A percentile compares a stretch with the other conserved stretches of the same genome.
Evolutionary conservation across 2,797 vertebrate species (phyloP).

Genomic region (Pantherophis vulpinus): DNA sequence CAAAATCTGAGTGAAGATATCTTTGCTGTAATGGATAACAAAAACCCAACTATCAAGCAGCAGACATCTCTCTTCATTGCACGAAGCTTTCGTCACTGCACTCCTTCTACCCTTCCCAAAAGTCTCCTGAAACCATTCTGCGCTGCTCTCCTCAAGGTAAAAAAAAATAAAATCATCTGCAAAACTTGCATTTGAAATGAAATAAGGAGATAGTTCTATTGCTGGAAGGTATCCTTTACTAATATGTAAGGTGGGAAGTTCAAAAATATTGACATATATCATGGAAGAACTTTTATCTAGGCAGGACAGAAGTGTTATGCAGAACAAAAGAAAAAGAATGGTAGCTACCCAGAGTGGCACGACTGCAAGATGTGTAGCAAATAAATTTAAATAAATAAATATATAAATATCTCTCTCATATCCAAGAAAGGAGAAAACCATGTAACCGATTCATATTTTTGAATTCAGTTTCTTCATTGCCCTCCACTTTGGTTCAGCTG

Average conservation of each 20-base stretch:
- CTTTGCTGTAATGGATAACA: conserved; percentile 96
- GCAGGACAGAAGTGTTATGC: background rate
- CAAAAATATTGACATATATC: background rate
- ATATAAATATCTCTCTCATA: background rate
- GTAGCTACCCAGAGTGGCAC: background rate
- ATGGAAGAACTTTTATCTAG: background rate
- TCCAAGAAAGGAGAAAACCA: background rate
- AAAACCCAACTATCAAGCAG: conserved; percentile 97
- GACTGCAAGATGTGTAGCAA: background rate
- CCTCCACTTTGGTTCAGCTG: background rate
- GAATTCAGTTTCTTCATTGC: background rate
- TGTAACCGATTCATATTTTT: background rate
- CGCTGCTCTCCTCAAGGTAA: conserved; percentile 93
- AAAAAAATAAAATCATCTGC: background rate
- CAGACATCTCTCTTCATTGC: conserved; percentile 95
- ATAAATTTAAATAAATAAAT: background rate
- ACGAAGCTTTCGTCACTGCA: conserved; percentile 92
- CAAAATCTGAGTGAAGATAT: conserved; percentile 95
- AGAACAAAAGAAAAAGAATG: background rate
- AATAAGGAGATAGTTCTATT: background rate
- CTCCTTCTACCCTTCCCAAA: conserved; percentile 87
- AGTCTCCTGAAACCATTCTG: conserved; percentile 90
- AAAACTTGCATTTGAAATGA: background rate
- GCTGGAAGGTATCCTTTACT: background rate
- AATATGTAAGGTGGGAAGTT: background rate